These are phyloP conservation scores for Coelopa pilipes DNA, from an alignment of 2,888 invertebrate species.

Conservation along the genomic window DNA sequence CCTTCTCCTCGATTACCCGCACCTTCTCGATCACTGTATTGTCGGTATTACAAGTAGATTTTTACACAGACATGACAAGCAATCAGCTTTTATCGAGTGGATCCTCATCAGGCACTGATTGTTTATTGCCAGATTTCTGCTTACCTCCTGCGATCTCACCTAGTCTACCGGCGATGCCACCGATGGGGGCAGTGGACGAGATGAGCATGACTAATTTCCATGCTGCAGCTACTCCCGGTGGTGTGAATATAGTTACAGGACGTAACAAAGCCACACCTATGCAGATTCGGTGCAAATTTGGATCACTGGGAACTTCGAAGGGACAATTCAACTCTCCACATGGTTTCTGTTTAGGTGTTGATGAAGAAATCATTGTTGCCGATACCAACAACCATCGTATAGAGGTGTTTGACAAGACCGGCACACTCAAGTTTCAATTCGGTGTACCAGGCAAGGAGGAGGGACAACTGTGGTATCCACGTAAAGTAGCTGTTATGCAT, in stretches of 20 bases:
- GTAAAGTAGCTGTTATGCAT: constrained; percentile 93
- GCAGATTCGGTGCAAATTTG: constrained; percentile 93
- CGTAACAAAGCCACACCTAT: constrained; percentile 82
- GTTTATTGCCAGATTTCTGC: constrained; percentile 71
- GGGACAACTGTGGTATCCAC: constrained; percentile 96
- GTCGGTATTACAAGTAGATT: constrained; percentile 61
- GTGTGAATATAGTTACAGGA: constrained; percentile 68
- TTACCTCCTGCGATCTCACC: constrained; percentile 74
- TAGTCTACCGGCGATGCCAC: constrained; percentile 66
- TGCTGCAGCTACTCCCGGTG: constrained; percentile 64
- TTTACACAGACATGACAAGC: constrained; percentile 67
- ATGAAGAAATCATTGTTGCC: constrained; percentile 96
- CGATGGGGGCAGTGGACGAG: constrained; percentile 67
- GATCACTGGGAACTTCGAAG: constrained; percentile 90
- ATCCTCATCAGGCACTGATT: constrained; percentile 72
- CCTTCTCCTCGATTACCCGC: constrained; percentile 18
- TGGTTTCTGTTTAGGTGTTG: constrained; percentile 93
- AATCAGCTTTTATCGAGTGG: constrained; percentile 71
- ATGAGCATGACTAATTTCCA: constrained; percentile 66
- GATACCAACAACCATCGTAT: constrained; percentile 97
- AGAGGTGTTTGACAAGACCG: constrained; percentile 94
- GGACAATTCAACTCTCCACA: constrained; percentile 97
- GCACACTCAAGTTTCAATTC: constrained; percentile 92
- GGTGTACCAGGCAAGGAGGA: constrained; percentile 95
- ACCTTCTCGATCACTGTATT: constrained; percentile 48